Evolutionary conservation across 2,797 vertebrate genomes (phyloP).

Genomic region (Scolopax bukidnonensis): DNA sequence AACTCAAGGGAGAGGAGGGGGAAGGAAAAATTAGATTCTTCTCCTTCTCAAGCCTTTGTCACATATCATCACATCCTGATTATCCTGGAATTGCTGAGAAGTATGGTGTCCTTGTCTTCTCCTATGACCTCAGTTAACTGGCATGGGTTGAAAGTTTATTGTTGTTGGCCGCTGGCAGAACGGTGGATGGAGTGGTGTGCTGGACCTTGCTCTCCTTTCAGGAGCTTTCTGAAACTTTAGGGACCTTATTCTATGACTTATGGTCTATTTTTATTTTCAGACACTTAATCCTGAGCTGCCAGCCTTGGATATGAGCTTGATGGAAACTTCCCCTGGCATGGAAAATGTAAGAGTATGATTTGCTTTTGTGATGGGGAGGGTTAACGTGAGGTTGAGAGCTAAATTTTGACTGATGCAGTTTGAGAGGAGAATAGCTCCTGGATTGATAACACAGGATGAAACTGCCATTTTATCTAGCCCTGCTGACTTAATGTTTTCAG

Average conservation of each 20-base stretch:
- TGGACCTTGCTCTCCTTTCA: not conserved
- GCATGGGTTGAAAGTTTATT: not conserved
- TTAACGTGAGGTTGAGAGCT: not conserved
- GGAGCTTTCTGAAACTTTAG: not conserved
- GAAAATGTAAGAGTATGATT: slow-evolving; percentile 57
- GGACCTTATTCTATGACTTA: not conserved
- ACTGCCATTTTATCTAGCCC: not conserved
- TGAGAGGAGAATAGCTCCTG: not conserved
- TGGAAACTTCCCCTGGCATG: slow-evolving; percentile 34
- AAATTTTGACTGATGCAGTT: not conserved
- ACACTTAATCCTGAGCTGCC: slow-evolving; percentile 62
- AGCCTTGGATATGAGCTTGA: slow-evolving; percentile 48
- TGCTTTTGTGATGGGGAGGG: not conserved
- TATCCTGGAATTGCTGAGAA: not conserved
- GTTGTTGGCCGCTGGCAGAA: not conserved
- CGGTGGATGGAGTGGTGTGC: not conserved
- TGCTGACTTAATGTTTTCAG: not conserved
- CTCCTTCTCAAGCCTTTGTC: not conserved
- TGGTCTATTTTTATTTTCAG: slow-evolving; percentile 46
- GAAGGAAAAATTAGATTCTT: not conserved
- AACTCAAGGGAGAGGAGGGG: fast-evolving
- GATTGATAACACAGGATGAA: not conserved
- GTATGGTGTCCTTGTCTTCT: not conserved
- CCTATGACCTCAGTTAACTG: not conserved
- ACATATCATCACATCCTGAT: not conserved